These are phyloP conservation scores for Anolis apletophallus DNA, from an alignment of 2,797 vertebrate species.

Conservation along the genomic window DNA sequence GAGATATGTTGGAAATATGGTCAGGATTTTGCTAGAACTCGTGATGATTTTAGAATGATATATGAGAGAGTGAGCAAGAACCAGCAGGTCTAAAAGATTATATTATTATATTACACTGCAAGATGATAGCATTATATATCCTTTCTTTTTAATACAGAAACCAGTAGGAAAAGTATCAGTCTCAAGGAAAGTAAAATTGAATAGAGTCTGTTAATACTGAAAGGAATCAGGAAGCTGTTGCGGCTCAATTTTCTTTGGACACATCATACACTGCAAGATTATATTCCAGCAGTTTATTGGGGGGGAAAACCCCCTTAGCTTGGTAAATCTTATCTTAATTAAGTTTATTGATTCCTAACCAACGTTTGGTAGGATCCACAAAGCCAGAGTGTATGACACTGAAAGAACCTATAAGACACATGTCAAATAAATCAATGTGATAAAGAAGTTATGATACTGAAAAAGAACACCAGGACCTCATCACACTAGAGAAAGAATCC, in stretches of 20 bases:
- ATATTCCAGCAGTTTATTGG: constrained; percentile 25
- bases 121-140: neutral
- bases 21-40: neutral
- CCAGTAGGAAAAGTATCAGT: neutral
- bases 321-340: constrained; percentile 39
- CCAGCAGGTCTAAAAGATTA: constrained; percentile 5
- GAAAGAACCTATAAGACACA: constrained; percentile 20
- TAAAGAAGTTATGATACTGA: constrained; percentile 17
- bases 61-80: neutral
- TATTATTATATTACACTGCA: neutral
- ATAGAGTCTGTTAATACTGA: neutral
- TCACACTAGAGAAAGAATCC: too few relatives aligned
- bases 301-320: constrained; percentile 22
- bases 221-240: neutral
- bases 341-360: constrained; percentile 33
- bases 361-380: constrained; percentile 30
- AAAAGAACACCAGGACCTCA: neutral
- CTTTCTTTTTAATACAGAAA: neutral
- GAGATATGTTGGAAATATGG: neutral
- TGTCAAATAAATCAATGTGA: constrained; percentile 33
- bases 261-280: neutral
- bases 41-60: neutral
- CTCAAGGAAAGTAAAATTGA: neutral
- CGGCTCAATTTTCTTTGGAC: neutral
- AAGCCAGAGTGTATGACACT: neutral